Conservation (phyloP, 2,888 invertebrate genomes). For the Drosophila dives region DNA sequence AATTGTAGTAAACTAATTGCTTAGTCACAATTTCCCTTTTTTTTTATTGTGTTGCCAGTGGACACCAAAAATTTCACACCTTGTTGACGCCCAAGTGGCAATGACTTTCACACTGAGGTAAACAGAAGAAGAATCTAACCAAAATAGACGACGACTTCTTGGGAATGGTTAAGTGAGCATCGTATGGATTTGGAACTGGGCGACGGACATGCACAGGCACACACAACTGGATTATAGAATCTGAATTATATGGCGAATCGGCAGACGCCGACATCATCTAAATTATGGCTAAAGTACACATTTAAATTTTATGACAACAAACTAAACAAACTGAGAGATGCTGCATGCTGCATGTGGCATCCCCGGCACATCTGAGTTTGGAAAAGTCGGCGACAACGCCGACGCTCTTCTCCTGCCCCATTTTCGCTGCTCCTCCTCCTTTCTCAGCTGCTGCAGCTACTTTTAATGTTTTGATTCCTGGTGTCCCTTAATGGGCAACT, state of each 20-base stretch:
- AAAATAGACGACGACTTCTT: slow-evolving; percentile 16
- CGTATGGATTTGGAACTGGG: not conserved
- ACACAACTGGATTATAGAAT: not conserved
- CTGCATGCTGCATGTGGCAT: slow-evolving; percentile 30
- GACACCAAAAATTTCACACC: slow-evolving; percentile 10
- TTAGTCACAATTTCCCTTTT: slow-evolving; percentile 6
- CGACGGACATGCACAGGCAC: slow-evolving; percentile 21
- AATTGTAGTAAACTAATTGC: slow-evolving; percentile 1
- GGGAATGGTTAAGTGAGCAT: not conserved
- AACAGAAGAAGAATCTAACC: not conserved
- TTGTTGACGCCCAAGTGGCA: slow-evolving; percentile 27
- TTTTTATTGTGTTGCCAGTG: not conserved
- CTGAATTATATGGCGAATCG: slow-evolving; percentile 24
- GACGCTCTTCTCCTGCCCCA: not conserved
- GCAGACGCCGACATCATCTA: slow-evolving; percentile 67
- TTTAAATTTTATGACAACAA: slow-evolving; percentile 79
- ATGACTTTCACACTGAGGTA: slow-evolving; percentile 29
- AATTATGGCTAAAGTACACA: slow-evolving; percentile 81
- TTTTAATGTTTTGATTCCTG: slow-evolving; percentile 68
- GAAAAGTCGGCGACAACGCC: slow-evolving; percentile 29
- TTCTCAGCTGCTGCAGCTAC: slow-evolving; percentile 14
- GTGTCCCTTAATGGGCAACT: slow-evolving; percentile 77
- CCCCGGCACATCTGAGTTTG: slow-evolving; percentile 6
- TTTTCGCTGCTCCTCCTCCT: not conserved
- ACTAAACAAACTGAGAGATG: slow-evolving; percentile 63